A percentile compares a stretch with the other conserved stretches of the same genome.
phyloP scores from a whole-genome alignment of 2,888 invertebrate species.

The Clepsis dumicolana region DNA sequence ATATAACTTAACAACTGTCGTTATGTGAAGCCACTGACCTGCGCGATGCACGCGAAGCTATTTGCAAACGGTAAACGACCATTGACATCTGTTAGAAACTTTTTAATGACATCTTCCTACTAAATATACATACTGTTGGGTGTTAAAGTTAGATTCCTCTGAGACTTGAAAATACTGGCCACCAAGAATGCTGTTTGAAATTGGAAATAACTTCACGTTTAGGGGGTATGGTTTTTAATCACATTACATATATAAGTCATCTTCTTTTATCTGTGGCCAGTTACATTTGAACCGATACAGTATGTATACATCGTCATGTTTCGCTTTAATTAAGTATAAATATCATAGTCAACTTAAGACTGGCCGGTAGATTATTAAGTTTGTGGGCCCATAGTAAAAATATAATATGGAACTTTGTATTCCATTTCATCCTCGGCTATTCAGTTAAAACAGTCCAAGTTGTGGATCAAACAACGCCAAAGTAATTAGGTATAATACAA shows the following conservation, averaged over 20 bases:
- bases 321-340: too few relatives aligned
- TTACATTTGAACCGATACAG: not conserved
- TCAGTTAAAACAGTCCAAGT: not conserved
- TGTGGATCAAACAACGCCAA: not conserved
- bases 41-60: conserved; percentile 12
- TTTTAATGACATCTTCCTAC: conserved; percentile 29
- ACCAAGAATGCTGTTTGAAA: conserved; percentile 17
- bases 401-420: not conserved
- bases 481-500: conserved; percentile 3
- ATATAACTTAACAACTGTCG: conserved; percentile 19
- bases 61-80: conserved; percentile 15
- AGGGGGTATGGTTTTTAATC: not conserved
- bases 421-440: not conserved
- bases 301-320: too few relatives aligned
- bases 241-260: not conserved
- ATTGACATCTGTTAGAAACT: conserved; percentile 14
- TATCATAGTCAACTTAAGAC: too few relatives aligned
- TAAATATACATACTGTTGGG: conserved; percentile 8
- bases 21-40: conserved; percentile 12
- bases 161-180: conserved; percentile 9
- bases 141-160: conserved; percentile 14
- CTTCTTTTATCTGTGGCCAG: not conserved
- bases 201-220: conserved; percentile 1
- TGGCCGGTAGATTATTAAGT: not conserved
- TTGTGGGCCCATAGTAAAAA: too few relatives aligned